Percentiles rank a stretch among this genome's conserved stretches.
Conservation (phyloP, 2,797 vertebrate genomes). For the Gadopsis bispinosus region DNA sequence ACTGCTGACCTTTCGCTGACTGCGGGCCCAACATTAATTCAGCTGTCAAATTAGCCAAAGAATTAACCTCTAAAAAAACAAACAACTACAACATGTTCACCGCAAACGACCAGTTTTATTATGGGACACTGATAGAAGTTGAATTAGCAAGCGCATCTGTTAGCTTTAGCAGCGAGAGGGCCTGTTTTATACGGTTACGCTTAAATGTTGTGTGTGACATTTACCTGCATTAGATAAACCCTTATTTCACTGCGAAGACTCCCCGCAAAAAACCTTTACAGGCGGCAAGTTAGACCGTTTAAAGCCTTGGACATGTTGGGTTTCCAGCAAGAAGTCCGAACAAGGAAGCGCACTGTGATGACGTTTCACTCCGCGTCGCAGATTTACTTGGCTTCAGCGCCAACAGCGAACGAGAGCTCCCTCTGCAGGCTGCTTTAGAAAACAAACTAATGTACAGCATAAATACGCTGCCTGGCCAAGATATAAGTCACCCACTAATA, state of each 20-base stretch:
- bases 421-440: slow-evolving; percentile 18
- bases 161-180: slow-evolving; percentile 28
- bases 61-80: neutral
- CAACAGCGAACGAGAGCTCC: slow-evolving; percentile 3
- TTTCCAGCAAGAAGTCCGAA: slow-evolving; percentile 14
- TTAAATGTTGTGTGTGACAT: neutral
- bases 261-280: rapidly evolving
- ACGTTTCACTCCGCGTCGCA: slow-evolving; percentile 20
- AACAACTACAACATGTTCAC: neutral
- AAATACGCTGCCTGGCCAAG: too few relatives aligned
- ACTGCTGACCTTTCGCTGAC: too few relatives aligned
- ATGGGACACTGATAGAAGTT: neutral
- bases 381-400: neutral
- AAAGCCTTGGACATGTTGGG: neutral
- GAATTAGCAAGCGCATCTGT: neutral
- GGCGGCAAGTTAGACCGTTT: neutral
- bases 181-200: rapidly evolving
- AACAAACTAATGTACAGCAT: neutral
- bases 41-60: neutral
- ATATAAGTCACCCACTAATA: too few relatives aligned
- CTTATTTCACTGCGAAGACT: neutral
- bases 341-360: slow-evolving; percentile 50
- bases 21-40: neutral
- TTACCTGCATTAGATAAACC: slow-evolving; percentile 21
- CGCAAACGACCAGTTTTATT: neutral